phyloP scores from a whole-genome alignment of 2,888 invertebrate genomes.

The Phaonia tiefii region DNA sequence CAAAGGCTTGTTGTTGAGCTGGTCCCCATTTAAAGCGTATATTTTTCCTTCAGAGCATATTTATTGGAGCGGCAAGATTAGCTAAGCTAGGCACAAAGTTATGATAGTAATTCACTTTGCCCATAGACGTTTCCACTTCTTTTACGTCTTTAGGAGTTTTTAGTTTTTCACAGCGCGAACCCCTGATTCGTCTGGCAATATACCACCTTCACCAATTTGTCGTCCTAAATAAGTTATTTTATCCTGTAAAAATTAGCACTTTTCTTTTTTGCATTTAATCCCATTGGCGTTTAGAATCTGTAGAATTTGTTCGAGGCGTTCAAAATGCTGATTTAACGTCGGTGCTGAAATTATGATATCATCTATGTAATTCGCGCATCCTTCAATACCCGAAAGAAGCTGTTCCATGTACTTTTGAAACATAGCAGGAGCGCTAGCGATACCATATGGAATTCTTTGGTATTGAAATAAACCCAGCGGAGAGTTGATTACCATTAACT shows the following conservation, averaged over 20 bases:
- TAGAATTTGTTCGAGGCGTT: conserved; percentile 44
- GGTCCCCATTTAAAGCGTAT: conserved; percentile 44
- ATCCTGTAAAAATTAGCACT: conserved; percentile 26
- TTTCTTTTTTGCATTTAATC: conserved; percentile 52
- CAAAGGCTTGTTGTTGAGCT: conserved; percentile 40
- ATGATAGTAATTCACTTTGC: conserved; percentile 25
- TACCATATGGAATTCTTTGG: conserved; percentile 64
- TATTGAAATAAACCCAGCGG: conserved; percentile 67
- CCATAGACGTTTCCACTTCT: conserved; percentile 30
- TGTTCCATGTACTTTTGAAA: conserved; percentile 18
- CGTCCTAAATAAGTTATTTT: conserved; percentile 57
- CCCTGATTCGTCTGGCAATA: conserved; percentile 57
- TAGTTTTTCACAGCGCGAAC: conserved; percentile 40
- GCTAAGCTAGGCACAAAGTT: not conserved
- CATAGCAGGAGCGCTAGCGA: conserved; percentile 54
- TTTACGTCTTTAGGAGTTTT: conserved; percentile 39
- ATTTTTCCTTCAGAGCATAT: conserved; percentile 54
- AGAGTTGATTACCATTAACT: conserved; percentile 55
- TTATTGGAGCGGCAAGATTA: conserved; percentile 16
- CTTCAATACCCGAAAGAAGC: conserved; percentile 54
- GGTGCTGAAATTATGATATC: conserved; percentile 61
- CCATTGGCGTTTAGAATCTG: conserved; percentile 52
- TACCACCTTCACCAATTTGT: conserved; percentile 40
- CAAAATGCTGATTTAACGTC: conserved; percentile 45
- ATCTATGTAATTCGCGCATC: conserved; percentile 63